Evolutionary conservation across 2,888 invertebrate species (phyloP).

Genomic region (Teleiodes luculella): DNA sequence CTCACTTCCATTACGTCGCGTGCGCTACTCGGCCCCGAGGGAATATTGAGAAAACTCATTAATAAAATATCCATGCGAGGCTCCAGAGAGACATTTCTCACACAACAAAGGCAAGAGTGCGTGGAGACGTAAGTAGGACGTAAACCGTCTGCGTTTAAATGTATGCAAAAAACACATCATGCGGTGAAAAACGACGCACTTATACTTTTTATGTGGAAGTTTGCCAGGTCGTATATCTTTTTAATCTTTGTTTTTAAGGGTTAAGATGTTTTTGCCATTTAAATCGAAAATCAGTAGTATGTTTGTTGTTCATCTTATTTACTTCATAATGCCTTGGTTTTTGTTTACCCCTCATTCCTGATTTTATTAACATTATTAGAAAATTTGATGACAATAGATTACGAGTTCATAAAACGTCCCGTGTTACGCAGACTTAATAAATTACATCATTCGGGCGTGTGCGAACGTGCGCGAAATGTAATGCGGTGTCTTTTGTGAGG

Average conservation of each 20-base stretch:
- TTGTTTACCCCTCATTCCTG: constrained; percentile 27
- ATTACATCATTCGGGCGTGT: constrained; percentile 30
- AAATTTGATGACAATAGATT: constrained; percentile 36
- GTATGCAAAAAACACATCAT: constrained; percentile 21
- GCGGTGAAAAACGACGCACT: constrained; percentile 25
- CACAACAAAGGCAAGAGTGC: constrained; percentile 24
- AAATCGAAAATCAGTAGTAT: not conserved
- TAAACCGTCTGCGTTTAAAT: constrained; percentile 13
- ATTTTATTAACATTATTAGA: constrained; percentile 43
- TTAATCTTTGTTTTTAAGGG: constrained; percentile 22
- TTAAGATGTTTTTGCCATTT: not conserved
- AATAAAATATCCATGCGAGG: constrained; percentile 46
- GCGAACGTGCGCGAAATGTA: constrained; percentile 21
- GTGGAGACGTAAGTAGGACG: constrained; percentile 13
- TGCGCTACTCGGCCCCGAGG: constrained; percentile 37
- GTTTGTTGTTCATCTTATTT: constrained; percentile 23
- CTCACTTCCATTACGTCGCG: constrained; percentile 51
- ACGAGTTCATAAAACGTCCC: constrained; percentile 33
- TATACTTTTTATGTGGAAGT: constrained; percentile 17
- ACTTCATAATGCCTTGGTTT: too few relatives aligned
- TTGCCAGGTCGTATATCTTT: constrained; percentile 30
- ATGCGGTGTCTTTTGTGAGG: constrained; percentile 11
- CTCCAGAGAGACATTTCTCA: constrained; percentile 33
- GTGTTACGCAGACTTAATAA: constrained; percentile 33
- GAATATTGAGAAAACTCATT: constrained; percentile 47